These are phyloP conservation scores for Eugnorisma glareosa DNA, from an alignment of 2,888 invertebrate species.

Conservation along the genomic window DNA sequence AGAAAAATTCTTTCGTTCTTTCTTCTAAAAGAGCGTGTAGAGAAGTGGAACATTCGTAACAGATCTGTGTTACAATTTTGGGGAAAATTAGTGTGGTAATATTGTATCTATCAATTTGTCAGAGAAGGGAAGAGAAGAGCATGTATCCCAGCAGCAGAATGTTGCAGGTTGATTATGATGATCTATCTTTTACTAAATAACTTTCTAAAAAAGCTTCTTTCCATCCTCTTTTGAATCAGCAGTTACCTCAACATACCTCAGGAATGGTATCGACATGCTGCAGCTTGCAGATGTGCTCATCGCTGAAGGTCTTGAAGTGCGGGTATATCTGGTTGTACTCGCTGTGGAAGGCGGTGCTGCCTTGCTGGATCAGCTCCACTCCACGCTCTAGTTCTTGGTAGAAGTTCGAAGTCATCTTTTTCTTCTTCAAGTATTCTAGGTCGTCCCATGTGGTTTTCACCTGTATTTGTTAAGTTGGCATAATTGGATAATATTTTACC, in stretches of 20 bases:
- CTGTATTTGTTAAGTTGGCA: slow-evolving; percentile 61
- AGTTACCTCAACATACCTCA: slow-evolving; percentile 72
- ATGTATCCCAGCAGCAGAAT: neutral
- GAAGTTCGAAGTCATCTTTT: slow-evolving; percentile 79
- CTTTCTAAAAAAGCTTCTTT: neutral
- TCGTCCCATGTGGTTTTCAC: slow-evolving; percentile 80
- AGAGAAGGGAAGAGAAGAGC: neutral
- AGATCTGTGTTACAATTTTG: neutral
- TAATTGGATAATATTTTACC: neutral
- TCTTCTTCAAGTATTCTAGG: slow-evolving; percentile 83
- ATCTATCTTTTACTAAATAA: neutral
- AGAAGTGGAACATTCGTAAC: neutral
- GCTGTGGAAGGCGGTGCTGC: slow-evolving; percentile 81
- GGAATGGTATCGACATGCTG: slow-evolving; percentile 83
- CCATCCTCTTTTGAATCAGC: neutral
- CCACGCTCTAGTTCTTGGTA: slow-evolving; percentile 79
- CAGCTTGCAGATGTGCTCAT: slow-evolving; percentile 83
- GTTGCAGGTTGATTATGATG: neutral
- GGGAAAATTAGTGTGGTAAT: neutral
- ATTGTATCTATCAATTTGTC: neutral
- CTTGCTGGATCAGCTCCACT: slow-evolving; percentile 76
- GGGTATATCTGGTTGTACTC: slow-evolving; percentile 84
- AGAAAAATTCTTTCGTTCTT: neutral
- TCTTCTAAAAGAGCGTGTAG: neutral
- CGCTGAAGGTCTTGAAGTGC: slow-evolving; percentile 78